These are phyloP conservation scores for Phymorhynchus buccinoides DNA, from an alignment of 1,140 invertebrate genomes.

Conservation along the genomic window DNA sequence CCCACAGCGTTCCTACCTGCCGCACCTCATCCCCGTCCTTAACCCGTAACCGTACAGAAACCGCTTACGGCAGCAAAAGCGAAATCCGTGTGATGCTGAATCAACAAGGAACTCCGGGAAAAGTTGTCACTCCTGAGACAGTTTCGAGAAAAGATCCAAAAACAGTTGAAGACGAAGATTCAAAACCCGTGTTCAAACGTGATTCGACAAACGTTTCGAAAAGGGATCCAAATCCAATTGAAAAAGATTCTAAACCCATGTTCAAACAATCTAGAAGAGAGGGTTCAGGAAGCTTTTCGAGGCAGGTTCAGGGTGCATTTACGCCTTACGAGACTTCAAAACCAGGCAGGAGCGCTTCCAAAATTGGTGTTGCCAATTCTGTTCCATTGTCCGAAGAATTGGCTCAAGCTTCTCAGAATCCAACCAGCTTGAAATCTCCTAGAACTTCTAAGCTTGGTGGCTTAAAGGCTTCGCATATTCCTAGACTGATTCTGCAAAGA, in stretches of 20 bases:
- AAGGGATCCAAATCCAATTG: no score
- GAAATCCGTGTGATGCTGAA: conserved; percentile 21
- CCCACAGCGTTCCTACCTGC: not conserved
- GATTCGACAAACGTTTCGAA: no score
- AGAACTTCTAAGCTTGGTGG: no score
- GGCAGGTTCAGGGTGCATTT: no score
- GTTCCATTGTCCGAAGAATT: conserved; percentile 40
- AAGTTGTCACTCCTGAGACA: not conserved
- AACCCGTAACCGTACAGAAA: not conserved
- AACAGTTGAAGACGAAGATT: no score
- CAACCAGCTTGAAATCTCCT: no score
- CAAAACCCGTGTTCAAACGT: no score
- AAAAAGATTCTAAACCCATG: no score
- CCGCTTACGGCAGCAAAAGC: not conserved
- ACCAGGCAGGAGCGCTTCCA: not conserved
- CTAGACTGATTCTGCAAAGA: not conserved
- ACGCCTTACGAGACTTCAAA: no score
- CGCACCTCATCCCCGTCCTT: not conserved
- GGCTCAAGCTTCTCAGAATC: conserved; percentile 18
- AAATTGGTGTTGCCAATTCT: not conserved
- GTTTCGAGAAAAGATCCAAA: no score
- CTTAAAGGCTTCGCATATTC: no score
- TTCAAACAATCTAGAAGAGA: not conserved
- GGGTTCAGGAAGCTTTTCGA: no score
- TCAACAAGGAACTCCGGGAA: not conserved